Evolutionary conservation across 2,888 invertebrate genomes (phyloP), one percentile per base, ranked within the genome.

Genomic region (Trichopoda pennipes): DNA sequence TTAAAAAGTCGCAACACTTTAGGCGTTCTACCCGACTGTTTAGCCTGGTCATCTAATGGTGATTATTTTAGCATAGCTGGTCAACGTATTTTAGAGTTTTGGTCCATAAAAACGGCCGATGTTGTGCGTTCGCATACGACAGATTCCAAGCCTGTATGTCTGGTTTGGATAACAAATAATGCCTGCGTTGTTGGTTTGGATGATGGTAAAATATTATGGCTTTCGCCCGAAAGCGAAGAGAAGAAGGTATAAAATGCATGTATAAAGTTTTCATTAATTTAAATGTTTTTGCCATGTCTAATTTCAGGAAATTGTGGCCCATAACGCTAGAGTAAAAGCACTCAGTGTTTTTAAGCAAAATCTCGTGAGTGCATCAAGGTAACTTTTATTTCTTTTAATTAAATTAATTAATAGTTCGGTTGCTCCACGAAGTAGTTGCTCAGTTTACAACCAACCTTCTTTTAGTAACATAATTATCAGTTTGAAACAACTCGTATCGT

Each of bases 101-200:
- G 97, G 93, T 94, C 94, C 61, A 94, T 97, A 56, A 94, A 95
- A 88, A 94, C 93, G 81, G 97, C 97, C 4, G 95, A 95, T 16
- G 92, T 96, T 44, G 91, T 94, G 72, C 93, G 94, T 84, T 93
- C 94, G 63, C 92, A 95, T 38, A 93, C 94, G 83, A 94, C 95
- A 83, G 92, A 93, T 66, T 92, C 94, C 21, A 95, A 94, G 91
- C 94, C 97, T 14, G 93, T 94, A 66, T 93, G 94, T 86, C 93
- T 95, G 3, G 92, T 93, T 77, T 98, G 97, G 94, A 87, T 94
- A 21, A 92, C 92, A 85, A 93, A 95, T 87, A 91, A 93, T 66
- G 91, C 92, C 38, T 88, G 96, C 66, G 92, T 94, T 86, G 93
- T 94, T 63, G 97, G 96, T 0, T 92, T 95, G 86, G 96, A 96